Percentiles rank a stretch among this genome's conserved stretches.
These are phyloP conservation scores for Subanguina moxae DNA, from an alignment of 1,140 invertebrate species.

Conservation along the genomic window DNA sequence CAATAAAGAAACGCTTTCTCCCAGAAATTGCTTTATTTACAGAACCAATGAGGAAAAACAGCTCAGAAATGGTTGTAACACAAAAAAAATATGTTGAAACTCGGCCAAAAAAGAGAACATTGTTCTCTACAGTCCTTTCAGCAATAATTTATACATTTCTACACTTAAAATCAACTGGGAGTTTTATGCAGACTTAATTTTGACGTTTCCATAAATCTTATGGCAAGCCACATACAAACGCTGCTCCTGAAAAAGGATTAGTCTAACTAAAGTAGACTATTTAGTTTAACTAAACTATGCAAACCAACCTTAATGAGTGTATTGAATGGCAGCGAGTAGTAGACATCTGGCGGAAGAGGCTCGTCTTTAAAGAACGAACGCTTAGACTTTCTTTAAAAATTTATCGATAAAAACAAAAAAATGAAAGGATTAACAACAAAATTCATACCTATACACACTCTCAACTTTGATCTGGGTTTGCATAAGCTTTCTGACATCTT, in stretches of 20 bases:
- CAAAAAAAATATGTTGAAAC: too few relatives aligned
- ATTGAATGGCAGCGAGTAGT: slow-evolving; percentile 28
- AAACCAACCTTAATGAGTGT: slow-evolving; percentile 21
- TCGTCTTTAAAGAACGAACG: slow-evolving; percentile 49
- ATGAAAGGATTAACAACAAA: too few relatives aligned
- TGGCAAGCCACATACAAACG: slow-evolving; percentile 53
- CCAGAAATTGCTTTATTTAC: too few relatives aligned
- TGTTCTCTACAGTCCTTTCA: too few relatives aligned
- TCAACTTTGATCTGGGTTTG: slow-evolving; percentile 52
- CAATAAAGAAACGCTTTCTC: too few relatives aligned
- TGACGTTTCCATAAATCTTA: slow-evolving; percentile 58
- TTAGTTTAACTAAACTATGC: not conserved
- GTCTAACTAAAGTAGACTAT: not conserved
- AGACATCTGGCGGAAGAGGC: slow-evolving; percentile 37
- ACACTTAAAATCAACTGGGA: too few relatives aligned
- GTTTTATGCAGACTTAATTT: slow-evolving; percentile 30
- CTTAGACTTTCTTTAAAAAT: slow-evolving; percentile 55
- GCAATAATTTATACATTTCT: too few relatives aligned
- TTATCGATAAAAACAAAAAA: not conserved
- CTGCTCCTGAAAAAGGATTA: slow-evolving; percentile 51
- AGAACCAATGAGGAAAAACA: too few relatives aligned
- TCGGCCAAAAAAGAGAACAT: too few relatives aligned
- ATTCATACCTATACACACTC: not conserved
- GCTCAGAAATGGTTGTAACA: too few relatives aligned
- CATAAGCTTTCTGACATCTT: slow-evolving; percentile 55